Evolutionary conservation across 2,113 vertebrate genomes (phyloP).

Genomic region (Channa argus): DNA sequence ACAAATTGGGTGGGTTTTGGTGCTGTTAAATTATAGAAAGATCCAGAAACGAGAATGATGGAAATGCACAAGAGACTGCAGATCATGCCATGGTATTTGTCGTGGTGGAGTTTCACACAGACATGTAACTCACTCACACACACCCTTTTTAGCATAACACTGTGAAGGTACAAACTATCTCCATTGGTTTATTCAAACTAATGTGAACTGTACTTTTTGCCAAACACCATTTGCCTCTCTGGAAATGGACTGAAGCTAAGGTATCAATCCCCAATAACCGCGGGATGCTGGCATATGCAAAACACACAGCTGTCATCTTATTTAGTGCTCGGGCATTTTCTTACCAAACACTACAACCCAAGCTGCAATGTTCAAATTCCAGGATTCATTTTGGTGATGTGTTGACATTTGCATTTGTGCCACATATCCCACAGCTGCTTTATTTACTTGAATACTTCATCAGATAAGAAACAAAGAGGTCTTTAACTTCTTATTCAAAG

Average conservation of each 20-base stretch:
- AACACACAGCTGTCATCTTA: slow-evolving; percentile 73
- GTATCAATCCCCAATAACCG: slow-evolving; percentile 65
- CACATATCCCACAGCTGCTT: slow-evolving; percentile 7
- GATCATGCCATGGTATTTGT: slow-evolving; percentile 24
- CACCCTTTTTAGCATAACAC: slow-evolving; percentile 42
- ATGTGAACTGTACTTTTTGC: slow-evolving; percentile 71
- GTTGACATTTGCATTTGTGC: slow-evolving; percentile 32
- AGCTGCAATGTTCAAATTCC: neutral
- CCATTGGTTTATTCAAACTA: slow-evolving; percentile 64
- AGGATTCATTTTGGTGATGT: slow-evolving; percentile 18
- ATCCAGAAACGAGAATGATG: neutral
- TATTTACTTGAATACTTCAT: neutral
- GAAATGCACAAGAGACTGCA: neutral
- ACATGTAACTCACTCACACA: slow-evolving; percentile 37
- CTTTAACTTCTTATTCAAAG: too few relatives aligned
- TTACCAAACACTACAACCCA: slow-evolving; percentile 3
- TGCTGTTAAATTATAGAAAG: neutral
- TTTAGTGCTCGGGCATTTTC: slow-evolving; percentile 55
- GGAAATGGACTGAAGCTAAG: slow-evolving; percentile 64
- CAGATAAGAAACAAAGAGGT: too few relatives aligned
- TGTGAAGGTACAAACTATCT: slow-evolving; percentile 59
- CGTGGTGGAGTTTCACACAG: slow-evolving; percentile 41
- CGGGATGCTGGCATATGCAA: slow-evolving; percentile 65
- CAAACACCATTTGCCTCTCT: slow-evolving; percentile 78
- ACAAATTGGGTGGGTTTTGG: too few relatives aligned